A percentile compares a stretch with the other conserved stretches of the same genome.
These are phyloP conservation scores for Astropecten irregularis DNA, from an alignment of 53 echinoderm and acorn worm species.

Conservation along the genomic window DNA sequence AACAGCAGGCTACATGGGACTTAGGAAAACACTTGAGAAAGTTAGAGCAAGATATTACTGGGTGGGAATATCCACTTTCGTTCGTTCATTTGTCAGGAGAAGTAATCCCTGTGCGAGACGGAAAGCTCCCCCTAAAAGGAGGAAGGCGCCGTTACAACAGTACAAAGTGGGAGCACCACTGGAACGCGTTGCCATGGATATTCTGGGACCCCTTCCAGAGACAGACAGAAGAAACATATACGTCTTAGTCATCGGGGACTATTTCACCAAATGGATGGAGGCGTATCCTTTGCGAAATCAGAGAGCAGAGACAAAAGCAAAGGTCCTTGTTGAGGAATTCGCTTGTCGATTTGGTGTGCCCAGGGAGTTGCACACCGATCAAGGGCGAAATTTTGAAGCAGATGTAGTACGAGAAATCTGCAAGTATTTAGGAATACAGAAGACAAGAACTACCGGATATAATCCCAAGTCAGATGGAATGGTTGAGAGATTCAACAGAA, in stretches of 20 bases:
- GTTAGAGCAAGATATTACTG: no score
- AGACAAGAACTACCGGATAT: no score
- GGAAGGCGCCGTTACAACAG: no score
- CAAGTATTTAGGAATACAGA: constrained; percentile 30
- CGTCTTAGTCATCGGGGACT: constrained; percentile 35
- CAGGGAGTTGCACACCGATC: constrained; percentile 43
- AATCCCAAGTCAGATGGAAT: no score
- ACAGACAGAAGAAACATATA: constrained; percentile 35
- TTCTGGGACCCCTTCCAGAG: constrained; percentile 28
- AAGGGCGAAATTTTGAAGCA: constrained; percentile 59
- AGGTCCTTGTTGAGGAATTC: constrained; percentile 28
- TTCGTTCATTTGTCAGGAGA: background rate
- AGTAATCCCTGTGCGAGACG: background rate
- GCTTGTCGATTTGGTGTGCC: no score
- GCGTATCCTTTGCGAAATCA: constrained; percentile 42
- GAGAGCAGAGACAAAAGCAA: constrained; percentile 31
- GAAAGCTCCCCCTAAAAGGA: no score
- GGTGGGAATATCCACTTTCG: no score
- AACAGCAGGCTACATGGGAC: background rate
- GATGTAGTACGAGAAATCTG: constrained; percentile 30
- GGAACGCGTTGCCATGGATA: no score
- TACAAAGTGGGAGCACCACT: no score
- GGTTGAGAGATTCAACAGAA: no score
- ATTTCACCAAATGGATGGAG: constrained; percentile 55
- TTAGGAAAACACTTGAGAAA: background rate